Conservation (phyloP, 2,888 invertebrate genomes). For the Acanthosepion esculentum region DNA sequence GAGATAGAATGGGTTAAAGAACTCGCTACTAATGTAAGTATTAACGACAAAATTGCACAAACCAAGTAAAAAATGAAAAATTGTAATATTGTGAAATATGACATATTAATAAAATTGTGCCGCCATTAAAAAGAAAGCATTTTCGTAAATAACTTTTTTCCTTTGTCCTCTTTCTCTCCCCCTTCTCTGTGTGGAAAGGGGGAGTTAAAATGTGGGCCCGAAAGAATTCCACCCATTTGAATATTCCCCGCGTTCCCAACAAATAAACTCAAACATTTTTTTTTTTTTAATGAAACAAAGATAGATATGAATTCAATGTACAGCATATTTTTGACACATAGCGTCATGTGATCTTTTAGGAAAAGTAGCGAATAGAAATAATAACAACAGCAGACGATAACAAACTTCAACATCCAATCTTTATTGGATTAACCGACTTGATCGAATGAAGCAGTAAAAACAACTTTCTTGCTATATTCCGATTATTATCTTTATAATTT, state of each 20-base stretch:
- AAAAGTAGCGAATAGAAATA: not conserved
- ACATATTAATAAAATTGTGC: too few relatives aligned
- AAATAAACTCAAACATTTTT: not conserved
- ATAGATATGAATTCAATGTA: not conserved
- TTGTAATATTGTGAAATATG: too few relatives aligned
- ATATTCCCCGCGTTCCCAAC: not conserved
- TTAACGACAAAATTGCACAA: too few relatives aligned
- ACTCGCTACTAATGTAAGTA: too few relatives aligned
- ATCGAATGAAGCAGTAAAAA: not conserved
- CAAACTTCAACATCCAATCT: not conserved
- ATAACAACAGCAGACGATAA: not conserved
- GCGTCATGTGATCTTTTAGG: not conserved
- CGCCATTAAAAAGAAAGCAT: too few relatives aligned
- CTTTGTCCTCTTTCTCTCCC: too few relatives aligned
- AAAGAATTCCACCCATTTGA: not conserved
- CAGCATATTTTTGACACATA: not conserved
- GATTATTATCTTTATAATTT: slow-evolving; percentile 8
- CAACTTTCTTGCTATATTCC: not conserved
- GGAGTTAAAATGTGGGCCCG: too few relatives aligned
- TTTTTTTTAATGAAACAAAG: not conserved
- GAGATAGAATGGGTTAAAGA: too few relatives aligned
- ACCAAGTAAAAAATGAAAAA: too few relatives aligned
- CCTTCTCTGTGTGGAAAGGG: too few relatives aligned
- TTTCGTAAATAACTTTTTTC: too few relatives aligned
- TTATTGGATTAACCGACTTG: slow-evolving; percentile 21